A percentile compares a stretch with the other conserved stretches of the same genome.
Evolutionary conservation across 2,113 vertebrate genomes (phyloP).

Genomic region (Pangasianodon hypophthalmus): DNA sequence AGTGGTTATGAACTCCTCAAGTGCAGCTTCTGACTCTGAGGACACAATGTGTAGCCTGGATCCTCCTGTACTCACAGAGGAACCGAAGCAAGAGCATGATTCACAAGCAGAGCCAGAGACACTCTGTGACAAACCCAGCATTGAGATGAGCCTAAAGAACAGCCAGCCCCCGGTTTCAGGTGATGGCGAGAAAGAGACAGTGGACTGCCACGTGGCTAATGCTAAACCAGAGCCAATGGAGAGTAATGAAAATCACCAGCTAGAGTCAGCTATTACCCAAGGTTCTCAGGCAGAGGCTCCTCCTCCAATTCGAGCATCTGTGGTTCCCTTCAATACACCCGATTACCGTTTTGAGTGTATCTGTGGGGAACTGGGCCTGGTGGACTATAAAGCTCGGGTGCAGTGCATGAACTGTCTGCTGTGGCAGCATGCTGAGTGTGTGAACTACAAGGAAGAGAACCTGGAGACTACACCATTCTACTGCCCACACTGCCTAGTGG

Average conservation of each 20-base stretch:
- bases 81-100: constrained; percentile 40
- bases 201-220: constrained; percentile 39
- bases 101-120: constrained; percentile 23
- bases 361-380: constrained; percentile 87
- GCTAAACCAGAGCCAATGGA: constrained; percentile 26
- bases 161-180: background rate
- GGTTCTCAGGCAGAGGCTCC: constrained; percentile 37
- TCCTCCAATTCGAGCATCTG: constrained; percentile 60
- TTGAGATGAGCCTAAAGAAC: constrained; percentile 10
- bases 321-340: constrained; percentile 78
- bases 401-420: constrained; percentile 94
- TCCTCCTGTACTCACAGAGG: constrained; percentile 39
- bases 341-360: constrained; percentile 95
- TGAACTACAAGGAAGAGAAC: constrained; percentile 93
- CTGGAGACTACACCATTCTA: constrained; percentile 89
- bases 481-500: constrained; percentile 96
- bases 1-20: constrained; percentile 39
- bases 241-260: background rate
- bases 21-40: constrained; percentile 60
- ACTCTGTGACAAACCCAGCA: constrained; percentile 13
- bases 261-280: constrained; percentile 54
- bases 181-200: constrained; percentile 29
- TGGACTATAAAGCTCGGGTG: constrained; percentile 90
- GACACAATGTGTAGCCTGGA: constrained; percentile 53
- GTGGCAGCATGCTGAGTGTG: constrained; percentile 96